These are phyloP conservation scores for Propithecus coquereli DNA, from an alignment of 2,113 vertebrate genomes.

Conservation along the genomic window DNA sequence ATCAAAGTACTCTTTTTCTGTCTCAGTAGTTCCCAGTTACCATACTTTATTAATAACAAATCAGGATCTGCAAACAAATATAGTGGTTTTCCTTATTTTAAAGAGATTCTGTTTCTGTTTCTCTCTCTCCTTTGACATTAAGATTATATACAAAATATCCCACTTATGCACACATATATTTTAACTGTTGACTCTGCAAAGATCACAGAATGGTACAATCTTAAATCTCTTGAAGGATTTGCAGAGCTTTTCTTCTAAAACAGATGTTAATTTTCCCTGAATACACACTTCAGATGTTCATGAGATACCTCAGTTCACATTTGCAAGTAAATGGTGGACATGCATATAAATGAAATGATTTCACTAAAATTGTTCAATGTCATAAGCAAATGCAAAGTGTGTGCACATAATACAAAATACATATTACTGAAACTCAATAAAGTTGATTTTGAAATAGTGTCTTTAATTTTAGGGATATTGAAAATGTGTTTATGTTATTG, in stretches of 20 bases:
- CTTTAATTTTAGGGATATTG: slow-evolving; percentile 1
- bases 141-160: background rate
- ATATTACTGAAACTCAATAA: background rate
- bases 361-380: background rate
- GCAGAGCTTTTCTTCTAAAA: slow-evolving; percentile 3
- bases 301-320: background rate
- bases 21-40: background rate
- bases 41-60: background rate
- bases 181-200: background rate
- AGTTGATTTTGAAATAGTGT: background rate
- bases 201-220: background rate
- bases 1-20: background rate
- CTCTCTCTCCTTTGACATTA: background rate
- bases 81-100: background rate
- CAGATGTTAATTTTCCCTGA: slow-evolving; percentile 33
- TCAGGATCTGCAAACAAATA: background rate
- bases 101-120: background rate
- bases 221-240: background rate
- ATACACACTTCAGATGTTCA: background rate
- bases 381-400: background rate
- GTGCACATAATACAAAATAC: background rate
- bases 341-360: slow-evolving; percentile 30
- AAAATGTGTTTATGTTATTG: background rate
- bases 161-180: background rate
- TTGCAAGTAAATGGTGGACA: slow-evolving; percentile 61